Base-by-base conservation (phyloP, 2,888 invertebrate species). In the Pogonocherus hispidulus region DNA sequence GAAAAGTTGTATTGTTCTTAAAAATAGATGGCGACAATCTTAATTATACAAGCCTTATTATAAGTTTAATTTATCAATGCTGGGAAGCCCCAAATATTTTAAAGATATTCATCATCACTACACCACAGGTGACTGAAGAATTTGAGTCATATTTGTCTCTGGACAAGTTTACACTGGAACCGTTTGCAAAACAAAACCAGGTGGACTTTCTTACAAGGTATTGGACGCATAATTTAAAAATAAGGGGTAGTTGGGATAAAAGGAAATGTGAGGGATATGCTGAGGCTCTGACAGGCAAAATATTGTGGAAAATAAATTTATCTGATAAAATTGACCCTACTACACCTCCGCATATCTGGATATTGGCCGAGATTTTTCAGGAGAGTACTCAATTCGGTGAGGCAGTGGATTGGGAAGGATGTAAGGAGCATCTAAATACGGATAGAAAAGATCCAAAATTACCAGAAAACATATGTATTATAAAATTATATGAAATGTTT, bases 1-100 rank as follows among this genome's bases (percentile, higher is more conserved):
- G 23, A 37, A 46, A 41, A 51, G 9, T 65, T 8, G 23, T 65
- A 2, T 19, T 65, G 4, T n/a, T 65, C n/a, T 9, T 56, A 1
- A 59, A 65, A 14, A 51, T 57, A 8, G 65, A 65, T 32, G 65
- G 59, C 23, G 49, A 59, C 9, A 59, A 22, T 23, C 35, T 59
- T 1, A 19, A 37, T 5, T 59, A 57, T 16, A 51, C 41, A 6
- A 16, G 3, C 0, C 18, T 57, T 3, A n/a, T 57, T 6, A 18
- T 57, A 18, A 51, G 37, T 20, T 23, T 65, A 2, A 8, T 65
- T 5, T 8, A 11, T 1, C 18, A 52, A 14, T 22, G 37, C 20
- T 35, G 11, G 32, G 9, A n/a, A 27, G 19, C 20, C 4, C 5
- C 1, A 11, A 65, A 57, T 19, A 37, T 65, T 22, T 9, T 20